phyloP scores from a whole-genome alignment of 1,140 invertebrate genomes.

The Holcopasites calliopsidis region DNA sequence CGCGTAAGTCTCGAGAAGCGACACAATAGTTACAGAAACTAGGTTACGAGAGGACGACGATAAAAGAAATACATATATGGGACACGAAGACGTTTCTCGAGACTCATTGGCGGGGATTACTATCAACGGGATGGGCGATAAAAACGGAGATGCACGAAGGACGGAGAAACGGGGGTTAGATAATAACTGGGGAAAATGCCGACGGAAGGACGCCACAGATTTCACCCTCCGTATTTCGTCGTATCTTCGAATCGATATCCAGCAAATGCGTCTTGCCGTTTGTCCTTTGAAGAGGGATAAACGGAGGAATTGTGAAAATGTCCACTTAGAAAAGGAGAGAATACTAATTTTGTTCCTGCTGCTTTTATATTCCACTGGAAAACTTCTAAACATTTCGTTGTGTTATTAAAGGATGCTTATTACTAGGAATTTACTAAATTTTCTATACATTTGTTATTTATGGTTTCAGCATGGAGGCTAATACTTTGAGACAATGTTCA shows the following conservation, averaged over 20 bases:
- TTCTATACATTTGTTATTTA: no score
- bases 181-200: conserved; percentile 22
- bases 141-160: background rate
- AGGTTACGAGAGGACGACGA: conserved; percentile 38
- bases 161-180: background rate
- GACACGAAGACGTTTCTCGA: conserved; percentile 23
- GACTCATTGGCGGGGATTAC: background rate
- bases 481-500: no score
- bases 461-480: no score
- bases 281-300: no score
- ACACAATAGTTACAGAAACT: conserved; percentile 21
- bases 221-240: background rate
- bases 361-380: no score
- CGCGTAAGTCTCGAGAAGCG: background rate
- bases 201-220: conserved; percentile 11
- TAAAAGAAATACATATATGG: no score
- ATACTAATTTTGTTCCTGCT: no score
- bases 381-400: no score
- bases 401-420: no score
- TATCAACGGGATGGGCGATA: background rate
- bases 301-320: no score
- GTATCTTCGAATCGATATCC: conserved; percentile 43
- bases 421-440: no score
- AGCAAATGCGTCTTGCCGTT: background rate
- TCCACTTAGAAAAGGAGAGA: no score